Percentiles rank a stretch among this genome's conserved stretches.
phyloP scores from a whole-genome alignment of 64 coral and sea anemone species.

The Pocillopora verrucosa region DNA sequence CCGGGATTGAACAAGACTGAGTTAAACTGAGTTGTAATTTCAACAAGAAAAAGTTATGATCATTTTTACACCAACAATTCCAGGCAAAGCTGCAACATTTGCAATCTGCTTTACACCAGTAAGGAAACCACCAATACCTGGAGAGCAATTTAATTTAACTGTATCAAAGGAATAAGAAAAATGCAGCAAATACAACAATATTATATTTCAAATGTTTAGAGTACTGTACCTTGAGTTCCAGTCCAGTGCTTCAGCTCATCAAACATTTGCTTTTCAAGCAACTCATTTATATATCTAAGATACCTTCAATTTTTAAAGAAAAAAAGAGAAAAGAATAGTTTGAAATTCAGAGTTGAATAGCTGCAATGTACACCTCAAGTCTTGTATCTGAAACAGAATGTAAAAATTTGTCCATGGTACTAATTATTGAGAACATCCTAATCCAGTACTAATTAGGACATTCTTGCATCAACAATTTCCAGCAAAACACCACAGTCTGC shows the following conservation, averaged over 20 bases:
- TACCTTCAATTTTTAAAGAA: conserved; percentile 71
- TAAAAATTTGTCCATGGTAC: no score
- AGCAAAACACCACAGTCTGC: no score
- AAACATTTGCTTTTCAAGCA: conserved; percentile 90
- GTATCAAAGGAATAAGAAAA: background rate
- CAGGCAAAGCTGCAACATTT: conserved; percentile 95
- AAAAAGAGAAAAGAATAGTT: background rate
- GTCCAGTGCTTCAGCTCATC: conserved; percentile 92
- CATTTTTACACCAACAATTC: conserved; percentile 88
- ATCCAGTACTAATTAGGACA: no score
- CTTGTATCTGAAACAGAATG: no score
- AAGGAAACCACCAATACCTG: conserved; percentile 90
- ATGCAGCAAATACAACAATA: background rate
- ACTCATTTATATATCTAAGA: conserved; percentile 95
- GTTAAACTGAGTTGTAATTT: no score
- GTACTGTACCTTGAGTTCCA: conserved; percentile 65
- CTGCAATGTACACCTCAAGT: background rate
- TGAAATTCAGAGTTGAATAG: background rate
- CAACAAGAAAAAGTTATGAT: conserved; percentile 3
- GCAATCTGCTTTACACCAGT: conserved; percentile 99
- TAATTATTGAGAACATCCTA: no score
- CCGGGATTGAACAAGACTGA: no score
- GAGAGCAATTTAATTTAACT: background rate
- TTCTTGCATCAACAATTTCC: no score
- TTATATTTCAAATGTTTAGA: background rate